phyloP scores from a whole-genome alignment of 2,797 vertebrate species.

The Syncerus caffer region DNA sequence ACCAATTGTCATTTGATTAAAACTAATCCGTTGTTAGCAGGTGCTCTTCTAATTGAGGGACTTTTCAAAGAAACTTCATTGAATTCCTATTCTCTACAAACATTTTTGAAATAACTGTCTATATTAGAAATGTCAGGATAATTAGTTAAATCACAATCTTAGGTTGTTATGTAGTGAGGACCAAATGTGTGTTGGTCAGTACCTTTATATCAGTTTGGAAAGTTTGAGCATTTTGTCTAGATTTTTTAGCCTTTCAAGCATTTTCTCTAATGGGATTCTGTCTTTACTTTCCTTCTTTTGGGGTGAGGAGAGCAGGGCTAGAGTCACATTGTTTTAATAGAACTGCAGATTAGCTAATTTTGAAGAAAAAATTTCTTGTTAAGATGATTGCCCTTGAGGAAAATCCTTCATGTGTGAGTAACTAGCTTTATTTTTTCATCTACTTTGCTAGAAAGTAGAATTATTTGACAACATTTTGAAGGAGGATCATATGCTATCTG shows the following conservation, averaged over 20 bases:
- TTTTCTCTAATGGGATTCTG: slow-evolving; percentile 33
- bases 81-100: neutral
- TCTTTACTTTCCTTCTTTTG: slow-evolving; percentile 21
- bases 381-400: slow-evolving; percentile 45
- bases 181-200: neutral
- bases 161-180: neutral
- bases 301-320: slow-evolving; percentile 11
- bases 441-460: neutral
- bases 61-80: slow-evolving; percentile 50
- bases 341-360: slow-evolving; percentile 44
- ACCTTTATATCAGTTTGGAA: slow-evolving; percentile 43
- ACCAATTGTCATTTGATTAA: slow-evolving; percentile 42
- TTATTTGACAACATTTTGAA: neutral
- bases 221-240: neutral
- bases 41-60: slow-evolving; percentile 2
- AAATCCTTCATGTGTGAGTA: slow-evolving; percentile 38
- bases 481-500: neutral
- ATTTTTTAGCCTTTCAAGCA: neutral
- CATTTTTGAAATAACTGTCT: neutral
- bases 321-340: slow-evolving; percentile 30
- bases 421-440: slow-evolving; percentile 30
- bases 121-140: slow-evolving; percentile 2
- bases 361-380: slow-evolving; percentile 41
- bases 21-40: slow-evolving; percentile 25
- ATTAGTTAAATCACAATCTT: slow-evolving; percentile 35